These are phyloP conservation scores for Hippolais icterina DNA, from an alignment of 2,113 vertebrate species.

Conservation along the genomic window DNA sequence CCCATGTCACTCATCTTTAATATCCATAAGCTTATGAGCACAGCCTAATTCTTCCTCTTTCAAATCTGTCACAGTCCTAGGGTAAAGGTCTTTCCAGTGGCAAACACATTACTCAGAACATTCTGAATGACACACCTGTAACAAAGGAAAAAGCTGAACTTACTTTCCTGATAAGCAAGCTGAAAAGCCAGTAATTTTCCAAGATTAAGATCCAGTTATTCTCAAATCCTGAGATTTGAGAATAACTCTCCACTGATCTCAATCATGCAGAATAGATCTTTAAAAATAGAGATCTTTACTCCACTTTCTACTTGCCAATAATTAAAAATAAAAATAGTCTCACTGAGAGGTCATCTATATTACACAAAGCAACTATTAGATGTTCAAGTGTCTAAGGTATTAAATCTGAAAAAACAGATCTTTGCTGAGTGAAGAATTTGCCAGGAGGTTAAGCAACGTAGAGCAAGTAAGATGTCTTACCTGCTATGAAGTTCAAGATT, in stretches of 20 bases:
- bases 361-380: not conserved
- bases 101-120: slow-evolving; percentile 17
- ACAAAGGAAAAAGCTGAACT: slow-evolving; percentile 18
- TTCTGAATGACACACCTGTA: slow-evolving; percentile 15
- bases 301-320: not conserved
- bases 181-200: not conserved
- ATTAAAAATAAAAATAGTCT: not conserved
- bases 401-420: not conserved
- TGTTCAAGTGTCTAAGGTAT: not conserved
- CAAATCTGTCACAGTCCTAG: not conserved
- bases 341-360: not conserved
- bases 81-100: slow-evolving; percentile 17
- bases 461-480: not conserved
- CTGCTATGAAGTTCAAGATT: not conserved
- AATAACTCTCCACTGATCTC: not conserved
- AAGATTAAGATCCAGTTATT: slow-evolving; percentile 9
- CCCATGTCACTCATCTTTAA: not conserved
- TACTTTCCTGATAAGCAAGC: slow-evolving; percentile 23
- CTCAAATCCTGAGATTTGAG: not conserved
- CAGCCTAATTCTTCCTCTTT: not conserved
- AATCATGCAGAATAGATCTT: not conserved
- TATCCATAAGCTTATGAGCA: not conserved
- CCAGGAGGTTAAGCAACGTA: not conserved
- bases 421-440: not conserved
- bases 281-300: not conserved